Percentiles rank a stretch among this genome's conserved stretches.
phyloP scores from a whole-genome alignment of 1,140 invertebrate species.

The Heterodera schachtii region DNA sequence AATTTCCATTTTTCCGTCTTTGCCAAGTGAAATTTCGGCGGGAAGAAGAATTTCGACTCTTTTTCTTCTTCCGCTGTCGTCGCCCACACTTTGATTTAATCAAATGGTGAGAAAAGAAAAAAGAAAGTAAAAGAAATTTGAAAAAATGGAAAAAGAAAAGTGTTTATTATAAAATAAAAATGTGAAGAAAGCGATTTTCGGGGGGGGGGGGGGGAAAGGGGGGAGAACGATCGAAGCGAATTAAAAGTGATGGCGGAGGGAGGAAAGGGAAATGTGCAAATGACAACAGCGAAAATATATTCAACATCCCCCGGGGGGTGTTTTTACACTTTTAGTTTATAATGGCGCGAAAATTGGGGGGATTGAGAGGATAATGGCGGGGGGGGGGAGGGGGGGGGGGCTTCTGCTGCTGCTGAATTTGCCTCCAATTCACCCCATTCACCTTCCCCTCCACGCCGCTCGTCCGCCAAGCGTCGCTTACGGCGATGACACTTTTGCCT shows the following conservation, averaged over 20 bases:
- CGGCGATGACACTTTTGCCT: not conserved
- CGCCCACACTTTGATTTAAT: too few relatives aligned
- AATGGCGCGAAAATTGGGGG: not conserved
- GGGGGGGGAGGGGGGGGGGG: too few relatives aligned
- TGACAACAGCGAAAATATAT: too few relatives aligned
- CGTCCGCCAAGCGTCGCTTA: not conserved
- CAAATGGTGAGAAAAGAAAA: too few relatives aligned
- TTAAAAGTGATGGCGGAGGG: not conserved
- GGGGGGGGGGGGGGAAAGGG: not conserved
- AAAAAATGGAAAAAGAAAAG: too few relatives aligned
- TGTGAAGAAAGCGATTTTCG: not conserved
- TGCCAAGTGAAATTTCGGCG: not conserved
- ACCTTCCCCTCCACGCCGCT: too few relatives aligned
- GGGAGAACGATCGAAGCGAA: not conserved
- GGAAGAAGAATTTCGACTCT: not conserved
- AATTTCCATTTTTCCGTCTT: constrained; percentile 9
- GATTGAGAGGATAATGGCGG: not conserved
- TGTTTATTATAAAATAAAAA: too few relatives aligned
- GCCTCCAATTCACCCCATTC: not conserved
- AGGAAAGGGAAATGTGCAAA: not conserved
- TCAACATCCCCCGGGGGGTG: too few relatives aligned
- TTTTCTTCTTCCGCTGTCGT: not conserved
- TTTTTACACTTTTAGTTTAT: not conserved
- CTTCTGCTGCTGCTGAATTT: not conserved
- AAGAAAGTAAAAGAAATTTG: too few relatives aligned